Evolutionary conservation across 1,140 invertebrate genomes (phyloP), one percentile per base, ranked within the genome.

Genomic region (Cydia fagiglandana): DNA sequence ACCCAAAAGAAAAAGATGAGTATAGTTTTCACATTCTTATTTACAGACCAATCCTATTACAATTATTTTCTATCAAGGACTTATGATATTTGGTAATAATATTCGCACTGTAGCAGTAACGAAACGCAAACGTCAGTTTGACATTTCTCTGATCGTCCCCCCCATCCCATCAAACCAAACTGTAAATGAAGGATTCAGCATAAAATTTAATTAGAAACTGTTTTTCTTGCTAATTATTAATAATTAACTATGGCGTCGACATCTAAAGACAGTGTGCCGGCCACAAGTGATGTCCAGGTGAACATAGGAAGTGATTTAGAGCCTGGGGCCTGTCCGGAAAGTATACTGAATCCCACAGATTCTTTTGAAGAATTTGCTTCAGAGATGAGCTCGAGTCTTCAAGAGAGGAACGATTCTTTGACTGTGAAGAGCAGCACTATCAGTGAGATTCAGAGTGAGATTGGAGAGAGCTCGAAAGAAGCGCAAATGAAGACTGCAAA

Each of bases 341-440:
- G 94, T 74, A 95, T 96, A 89, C 91, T 96, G 34, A 94, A 96
- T 20, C 95, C 95, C 9, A 95, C 95, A 7, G 95, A 96, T 83
- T 95, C 94, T 28, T 96, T 95, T 80, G 95, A 96, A 81, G 95
- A 96, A 78, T 95, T 96, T 80, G 95, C 95, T 56, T 94, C 94
- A 75, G 94, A 95, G 81, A 94, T 96, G 93, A 95, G 94, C 77
- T 94, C 93, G 13, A 94, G 94, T 83, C 93, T 95, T 74, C 91
- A 94, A 80, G 94, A 95, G 75, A 86, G 88, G 45, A 83, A 86
- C 84, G 92, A 77, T 84, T 91, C 82, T 80, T 85, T 88, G 78
- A 87, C 81, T 82, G 86, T 82, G 78, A 92, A 78, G 86, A 83
- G 88, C 7, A 94, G 93, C 75, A 94, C 93, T 61, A 94, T 94